Base-by-base conservation (phyloP, 2,797 vertebrate species). In the Tamandua tetradactyla region DNA sequence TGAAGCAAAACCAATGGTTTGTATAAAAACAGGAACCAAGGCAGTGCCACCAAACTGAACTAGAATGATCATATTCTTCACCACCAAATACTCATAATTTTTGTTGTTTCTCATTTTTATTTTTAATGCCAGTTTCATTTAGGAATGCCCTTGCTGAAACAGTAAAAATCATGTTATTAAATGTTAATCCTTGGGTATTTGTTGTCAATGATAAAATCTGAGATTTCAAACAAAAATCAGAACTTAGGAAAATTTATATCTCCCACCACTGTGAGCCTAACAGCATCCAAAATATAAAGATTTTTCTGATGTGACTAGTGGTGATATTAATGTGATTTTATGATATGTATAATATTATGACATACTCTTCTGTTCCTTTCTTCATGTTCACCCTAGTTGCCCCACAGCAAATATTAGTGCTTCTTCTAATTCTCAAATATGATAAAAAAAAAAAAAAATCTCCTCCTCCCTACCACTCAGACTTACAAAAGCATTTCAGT, bases 91-190 rank as follows among this genome's bases (percentile, higher is more conserved):
- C 20, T 20, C 74, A 12, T 0, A n/a, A n/a, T n/a, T n/a, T n/a
- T n/a, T n/a, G n/a, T n/a, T n/a, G n/a, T n/a, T n/a, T n/a, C n/a
- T n/a, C n/a, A n/a, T n/a, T n/a, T n/a, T n/a, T n/a, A n/a, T n/a
- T n/a, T n/a, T n/a, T n/a, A n/a, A n/a, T n/a, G n/a, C n/a, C n/a
- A n/a, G n/a, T n/a, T n/a, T n/a, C n/a, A n/a, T n/a, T n/a, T n/a
- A n/a, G n/a, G n/a, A 27, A 94, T 64, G 71, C 55, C 55, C 37
- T 89, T 72, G 25, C 57, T 72, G 49, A 88, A 84, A 12, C 57
- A 68, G 66, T 79, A 93, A 79, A 81, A 91, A n/a, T 64, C n/a
- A 64, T 87, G 71, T 89, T 52, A 93, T 57, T 62, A 96, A 82
- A 86, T 18, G 87, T 23, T 61, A 94, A 64, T 23, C 81, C n/a